Evolutionary conservation across 1,140 invertebrate genomes (phyloP).

Genomic region (Trialeurodes vaporariorum): DNA sequence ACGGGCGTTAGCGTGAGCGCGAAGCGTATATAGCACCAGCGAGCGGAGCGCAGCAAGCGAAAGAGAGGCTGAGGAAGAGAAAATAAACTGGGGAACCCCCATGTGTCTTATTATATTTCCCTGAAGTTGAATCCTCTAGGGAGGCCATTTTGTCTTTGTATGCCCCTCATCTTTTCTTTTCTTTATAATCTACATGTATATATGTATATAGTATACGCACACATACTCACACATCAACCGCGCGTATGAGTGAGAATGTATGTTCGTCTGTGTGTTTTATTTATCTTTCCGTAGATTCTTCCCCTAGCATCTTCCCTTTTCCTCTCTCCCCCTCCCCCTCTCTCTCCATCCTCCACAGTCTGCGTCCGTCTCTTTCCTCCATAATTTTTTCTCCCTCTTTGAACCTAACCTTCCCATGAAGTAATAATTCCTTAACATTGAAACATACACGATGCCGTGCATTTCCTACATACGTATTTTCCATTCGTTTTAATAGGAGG

Average conservation of each 20-base stretch:
- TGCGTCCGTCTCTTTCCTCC: neutral
- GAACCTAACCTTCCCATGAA: neutral
- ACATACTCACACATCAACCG: neutral
- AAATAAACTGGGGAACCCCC: slow-evolving; percentile 13
- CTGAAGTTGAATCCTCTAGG: slow-evolving; percentile 17
- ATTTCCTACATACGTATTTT: too few relatives aligned
- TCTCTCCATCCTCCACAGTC: neutral
- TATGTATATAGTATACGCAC: neutral
- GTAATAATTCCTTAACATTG: too few relatives aligned
- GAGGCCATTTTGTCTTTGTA: slow-evolving; percentile 22
- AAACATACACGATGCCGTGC: too few relatives aligned
- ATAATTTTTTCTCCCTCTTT: neutral
- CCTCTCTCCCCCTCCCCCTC: neutral
- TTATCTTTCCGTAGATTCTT: slow-evolving; percentile 2
- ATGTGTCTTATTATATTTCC: slow-evolving; percentile 22
- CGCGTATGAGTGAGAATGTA: neutral
- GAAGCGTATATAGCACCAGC: too few relatives aligned
- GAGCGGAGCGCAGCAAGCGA: neutral
- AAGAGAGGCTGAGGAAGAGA: too few relatives aligned
- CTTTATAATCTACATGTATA: slow-evolving; percentile 1
- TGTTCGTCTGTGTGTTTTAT: neutral
- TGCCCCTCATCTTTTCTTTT: slow-evolving; percentile 19
- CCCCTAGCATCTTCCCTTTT: neutral
- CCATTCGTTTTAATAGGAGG: too few relatives aligned
- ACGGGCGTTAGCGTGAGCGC: too few relatives aligned